Conservation (phyloP, 2,113 vertebrate genomes). For the Planiliza haematocheilus region DNA sequence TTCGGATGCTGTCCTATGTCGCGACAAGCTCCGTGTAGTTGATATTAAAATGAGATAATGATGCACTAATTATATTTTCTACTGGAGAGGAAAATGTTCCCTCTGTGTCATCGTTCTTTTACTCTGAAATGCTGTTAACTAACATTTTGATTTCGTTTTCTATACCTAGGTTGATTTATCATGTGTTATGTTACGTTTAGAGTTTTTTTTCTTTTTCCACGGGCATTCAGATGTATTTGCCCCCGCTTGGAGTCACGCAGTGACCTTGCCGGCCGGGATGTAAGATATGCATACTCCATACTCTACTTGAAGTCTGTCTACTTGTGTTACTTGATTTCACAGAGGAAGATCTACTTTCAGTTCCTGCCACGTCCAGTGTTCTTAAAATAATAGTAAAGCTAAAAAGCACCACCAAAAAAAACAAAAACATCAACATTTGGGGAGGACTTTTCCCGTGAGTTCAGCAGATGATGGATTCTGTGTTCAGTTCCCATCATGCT, state of each 20-base stretch:
- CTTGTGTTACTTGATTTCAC: conserved; percentile 57
- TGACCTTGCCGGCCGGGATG: conserved; percentile 40
- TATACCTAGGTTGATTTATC: conserved; percentile 41
- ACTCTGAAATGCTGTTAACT: conserved; percentile 42
- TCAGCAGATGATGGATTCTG: conserved; percentile 6
- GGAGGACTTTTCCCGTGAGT: not conserved
- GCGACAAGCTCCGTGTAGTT: too few species aligned
- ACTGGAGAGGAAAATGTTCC: conserved; percentile 40
- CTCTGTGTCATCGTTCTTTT: conserved; percentile 16
- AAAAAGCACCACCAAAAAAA: conserved; percentile 42
- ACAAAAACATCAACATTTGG: conserved; percentile 8
- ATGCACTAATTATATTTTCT: conserved; percentile 68
- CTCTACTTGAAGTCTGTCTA: conserved; percentile 75
- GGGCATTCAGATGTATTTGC: conserved; percentile 65
- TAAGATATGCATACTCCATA: conserved; percentile 69
- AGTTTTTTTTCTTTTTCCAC: conserved; percentile 56
- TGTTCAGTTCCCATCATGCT: conserved; percentile 32
- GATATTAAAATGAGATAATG: conserved; percentile 58
- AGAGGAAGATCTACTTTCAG: conserved; percentile 34
- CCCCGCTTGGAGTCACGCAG: conserved; percentile 34
- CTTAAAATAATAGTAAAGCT: conserved; percentile 24
- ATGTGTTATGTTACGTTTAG: conserved; percentile 45
- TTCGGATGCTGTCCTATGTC: conserved; percentile 19
- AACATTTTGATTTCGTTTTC: conserved; percentile 52
- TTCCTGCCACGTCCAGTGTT: conserved; percentile 29